Evolutionary conservation across 2,797 vertebrate genomes (phyloP).

Genomic region (Myripristis murdjan): DNA sequence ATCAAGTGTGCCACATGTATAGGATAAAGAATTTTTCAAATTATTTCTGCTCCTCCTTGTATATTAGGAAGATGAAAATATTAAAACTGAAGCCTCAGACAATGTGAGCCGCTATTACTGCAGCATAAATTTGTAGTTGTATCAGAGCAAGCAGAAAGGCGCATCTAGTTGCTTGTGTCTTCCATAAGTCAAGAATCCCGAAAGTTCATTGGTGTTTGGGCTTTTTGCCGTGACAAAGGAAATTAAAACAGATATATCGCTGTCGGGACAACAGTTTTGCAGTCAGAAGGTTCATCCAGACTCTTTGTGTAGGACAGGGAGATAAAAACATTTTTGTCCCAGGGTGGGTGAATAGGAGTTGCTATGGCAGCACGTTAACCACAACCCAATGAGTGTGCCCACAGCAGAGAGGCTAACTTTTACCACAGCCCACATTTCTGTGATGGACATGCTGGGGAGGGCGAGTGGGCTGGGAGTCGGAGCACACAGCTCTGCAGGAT

Average conservation of each 20-base stretch:
- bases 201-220: conserved; percentile 61
- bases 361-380: conserved; percentile 92
- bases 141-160: not conserved
- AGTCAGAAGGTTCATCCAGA: conserved; percentile 86
- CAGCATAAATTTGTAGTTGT: not conserved
- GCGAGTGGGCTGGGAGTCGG: conserved; percentile 76
- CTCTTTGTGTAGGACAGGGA: conserved; percentile 91
- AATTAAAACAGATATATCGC: conserved; percentile 79
- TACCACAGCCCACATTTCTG: conserved; percentile 85
- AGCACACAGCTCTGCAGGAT: conserved; percentile 64
- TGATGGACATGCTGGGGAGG: conserved; percentile 77
- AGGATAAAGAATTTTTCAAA: no score
- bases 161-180: conserved; percentile 12
- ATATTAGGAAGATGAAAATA: not conserved
- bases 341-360: conserved; percentile 87
- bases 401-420: conserved; percentile 84
- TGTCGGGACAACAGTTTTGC: conserved; percentile 82
- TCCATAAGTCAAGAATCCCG: conserved; percentile 13
- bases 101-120: not conserved
- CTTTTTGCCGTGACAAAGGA: conserved; percentile 57
- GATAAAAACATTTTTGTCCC: conserved; percentile 92
- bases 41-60: not conserved
- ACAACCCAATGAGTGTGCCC: conserved; percentile 89
- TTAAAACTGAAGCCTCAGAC: not conserved
- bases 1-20: not conserved